A percentile compares a stretch with the other conserved stretches of the same genome.
Conservation (phyloP, 2,797 vertebrate species). For the Sitta carolinensis region DNA sequence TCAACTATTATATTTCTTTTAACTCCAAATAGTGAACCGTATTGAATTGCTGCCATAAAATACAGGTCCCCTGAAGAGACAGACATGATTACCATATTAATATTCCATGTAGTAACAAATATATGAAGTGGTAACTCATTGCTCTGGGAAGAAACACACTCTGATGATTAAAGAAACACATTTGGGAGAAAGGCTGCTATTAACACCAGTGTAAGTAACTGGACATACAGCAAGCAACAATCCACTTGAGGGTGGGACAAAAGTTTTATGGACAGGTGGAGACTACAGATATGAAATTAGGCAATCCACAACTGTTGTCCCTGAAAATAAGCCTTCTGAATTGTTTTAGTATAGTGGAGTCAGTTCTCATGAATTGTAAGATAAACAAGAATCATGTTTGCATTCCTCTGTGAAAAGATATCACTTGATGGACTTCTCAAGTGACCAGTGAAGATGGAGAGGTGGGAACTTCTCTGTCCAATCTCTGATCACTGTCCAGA, state of each 20-base stretch:
- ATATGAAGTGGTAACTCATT: slow-evolving; percentile 32
- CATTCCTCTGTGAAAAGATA: no score
- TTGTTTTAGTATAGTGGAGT: no score
- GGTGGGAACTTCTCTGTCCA: no score
- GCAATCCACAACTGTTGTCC: no score
- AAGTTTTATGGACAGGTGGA: not conserved
- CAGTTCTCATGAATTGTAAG: no score
- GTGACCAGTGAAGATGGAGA: no score
- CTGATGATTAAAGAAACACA: slow-evolving; percentile 21
- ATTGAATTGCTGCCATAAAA: slow-evolving; percentile 51
- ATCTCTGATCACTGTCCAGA: no score
- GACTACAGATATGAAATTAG: not conserved
- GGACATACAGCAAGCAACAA: not conserved
- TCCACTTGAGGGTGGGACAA: not conserved
- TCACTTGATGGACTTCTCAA: no score
- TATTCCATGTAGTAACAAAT: slow-evolving; percentile 53
- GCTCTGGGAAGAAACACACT: slow-evolving; percentile 29
- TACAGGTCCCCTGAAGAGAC: slow-evolving; percentile 33
- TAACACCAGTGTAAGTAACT: not conserved
- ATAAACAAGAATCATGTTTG: no score
- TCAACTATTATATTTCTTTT: slow-evolving; percentile 6
- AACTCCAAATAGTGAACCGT: not conserved
- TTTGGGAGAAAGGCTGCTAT: slow-evolving; percentile 1
- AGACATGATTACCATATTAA: slow-evolving; percentile 58
- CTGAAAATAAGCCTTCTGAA: no score